phyloP scores from a whole-genome alignment of 1,140 invertebrate genomes.

The Saccostrea echinata region DNA sequence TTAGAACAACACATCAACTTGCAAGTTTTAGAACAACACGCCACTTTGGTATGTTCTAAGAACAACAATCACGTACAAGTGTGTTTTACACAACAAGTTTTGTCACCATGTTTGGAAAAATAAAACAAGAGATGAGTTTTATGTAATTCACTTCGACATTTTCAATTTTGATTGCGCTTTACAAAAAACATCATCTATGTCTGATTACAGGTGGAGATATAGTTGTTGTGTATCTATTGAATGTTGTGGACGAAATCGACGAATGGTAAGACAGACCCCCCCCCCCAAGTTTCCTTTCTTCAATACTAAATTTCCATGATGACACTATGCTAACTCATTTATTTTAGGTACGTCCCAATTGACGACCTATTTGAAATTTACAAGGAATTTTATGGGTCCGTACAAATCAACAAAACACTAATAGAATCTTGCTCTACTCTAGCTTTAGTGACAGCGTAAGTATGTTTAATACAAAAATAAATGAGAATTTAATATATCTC shows the following conservation, averaged over 20 bases:
- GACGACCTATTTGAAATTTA: slow-evolving; percentile 73
- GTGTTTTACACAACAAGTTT: too few species aligned
- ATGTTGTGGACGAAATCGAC: neutral
- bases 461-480: neutral
- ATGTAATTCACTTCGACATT: neutral
- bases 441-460: slow-evolving; percentile 67
- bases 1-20: neutral
- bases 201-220: neutral
- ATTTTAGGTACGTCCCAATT: slow-evolving; percentile 73
- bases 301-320: neutral
- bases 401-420: slow-evolving; percentile 58
- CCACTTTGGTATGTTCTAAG: too few species aligned
- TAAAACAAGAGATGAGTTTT: neutral
- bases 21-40: too few species aligned
- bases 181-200: neutral
- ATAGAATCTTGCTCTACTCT: slow-evolving; percentile 68
- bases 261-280: neutral
- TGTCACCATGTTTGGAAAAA: too few species aligned
- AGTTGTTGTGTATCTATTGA: neutral
- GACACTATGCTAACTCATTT: neutral
- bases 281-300: neutral
- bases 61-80: too few species aligned
- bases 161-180: neutral
- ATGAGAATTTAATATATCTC: too few species aligned
- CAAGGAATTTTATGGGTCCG: slow-evolving; percentile 67